Conservation (phyloP, 2,113 vertebrate species). For the Myodes glareolus region DNA sequence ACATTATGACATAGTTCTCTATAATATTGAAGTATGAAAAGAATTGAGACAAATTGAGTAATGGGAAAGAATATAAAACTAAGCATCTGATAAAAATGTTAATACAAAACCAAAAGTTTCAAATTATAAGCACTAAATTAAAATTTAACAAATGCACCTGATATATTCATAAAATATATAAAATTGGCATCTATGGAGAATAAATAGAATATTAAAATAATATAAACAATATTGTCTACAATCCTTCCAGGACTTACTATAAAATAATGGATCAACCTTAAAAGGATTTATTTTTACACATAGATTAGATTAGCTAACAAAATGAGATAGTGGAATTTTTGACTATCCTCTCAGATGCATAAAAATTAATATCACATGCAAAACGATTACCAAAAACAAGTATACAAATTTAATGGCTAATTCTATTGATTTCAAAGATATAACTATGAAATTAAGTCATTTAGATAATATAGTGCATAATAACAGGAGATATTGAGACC, state of each 20-base stretch:
- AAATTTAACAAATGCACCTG: not conserved
- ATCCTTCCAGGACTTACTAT: not conserved
- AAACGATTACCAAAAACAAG: not conserved
- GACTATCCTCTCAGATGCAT: not conserved
- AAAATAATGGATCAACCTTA: not conserved
- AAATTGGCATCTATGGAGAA: not conserved
- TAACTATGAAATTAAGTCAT: not conserved
- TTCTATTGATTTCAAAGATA: not conserved
- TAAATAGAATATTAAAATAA: not conserved
- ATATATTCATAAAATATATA: not conserved
- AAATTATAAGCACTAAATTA: not conserved
- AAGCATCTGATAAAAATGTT: not conserved
- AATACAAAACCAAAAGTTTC: not conserved
- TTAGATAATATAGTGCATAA: not conserved
- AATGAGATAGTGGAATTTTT: constrained; percentile 16
- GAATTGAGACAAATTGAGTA: not conserved
- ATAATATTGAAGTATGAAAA: not conserved
- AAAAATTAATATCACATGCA: constrained; percentile 10
- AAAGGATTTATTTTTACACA: not conserved
- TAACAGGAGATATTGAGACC: not conserved
- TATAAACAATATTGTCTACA: not conserved
- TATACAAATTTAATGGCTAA: not conserved
- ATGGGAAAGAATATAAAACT: not conserved
- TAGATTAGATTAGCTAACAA: not conserved
- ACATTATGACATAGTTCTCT: not conserved